Conservation (phyloP, 2,888 invertebrate genomes). For the Epinotia brunnichana region DNA sequence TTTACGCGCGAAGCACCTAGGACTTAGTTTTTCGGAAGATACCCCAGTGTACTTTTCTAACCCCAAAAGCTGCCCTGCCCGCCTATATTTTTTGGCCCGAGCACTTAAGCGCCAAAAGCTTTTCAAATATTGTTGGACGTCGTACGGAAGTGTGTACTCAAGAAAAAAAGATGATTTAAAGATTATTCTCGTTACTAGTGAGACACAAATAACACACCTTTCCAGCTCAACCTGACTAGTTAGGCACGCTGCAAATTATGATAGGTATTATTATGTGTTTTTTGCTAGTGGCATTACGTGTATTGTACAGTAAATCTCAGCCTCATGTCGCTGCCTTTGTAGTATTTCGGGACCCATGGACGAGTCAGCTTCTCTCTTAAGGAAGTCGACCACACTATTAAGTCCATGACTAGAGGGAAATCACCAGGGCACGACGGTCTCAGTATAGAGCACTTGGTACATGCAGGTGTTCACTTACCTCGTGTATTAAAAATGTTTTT, state of each 20-base stretch:
- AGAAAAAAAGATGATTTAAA: not conserved
- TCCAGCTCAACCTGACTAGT: constrained; percentile 16
- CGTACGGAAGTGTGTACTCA: constrained; percentile 5
- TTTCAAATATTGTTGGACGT: constrained; percentile 19
- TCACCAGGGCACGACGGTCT: too few species aligned
- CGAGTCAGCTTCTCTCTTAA: too few species aligned
- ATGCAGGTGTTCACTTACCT: too few species aligned
- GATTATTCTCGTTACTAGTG: constrained; percentile 14
- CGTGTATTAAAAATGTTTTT: too few species aligned
- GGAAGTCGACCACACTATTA: too few species aligned
- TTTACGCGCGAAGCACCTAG: constrained; percentile 8
- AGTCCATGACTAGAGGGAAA: too few species aligned
- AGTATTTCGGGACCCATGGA: too few species aligned
- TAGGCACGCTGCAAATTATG: not conserved
- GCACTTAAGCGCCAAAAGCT: not conserved
- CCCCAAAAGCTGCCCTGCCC: constrained; percentile 18
- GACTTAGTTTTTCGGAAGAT: not conserved
- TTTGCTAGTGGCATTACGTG: too few species aligned
- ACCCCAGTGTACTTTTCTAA: constrained; percentile 12
- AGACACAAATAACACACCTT: constrained; percentile 4
- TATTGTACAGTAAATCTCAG: too few species aligned
- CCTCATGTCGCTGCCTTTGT: too few species aligned
- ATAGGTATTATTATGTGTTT: too few species aligned
- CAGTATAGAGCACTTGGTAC: too few species aligned
- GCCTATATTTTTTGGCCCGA: constrained; percentile 8